Percentiles rank a stretch among this genome's conserved stretches.
These are phyloP conservation scores for Drosophila robusta DNA, from an alignment of 2,888 invertebrate genomes.

Conservation along the genomic window DNA sequence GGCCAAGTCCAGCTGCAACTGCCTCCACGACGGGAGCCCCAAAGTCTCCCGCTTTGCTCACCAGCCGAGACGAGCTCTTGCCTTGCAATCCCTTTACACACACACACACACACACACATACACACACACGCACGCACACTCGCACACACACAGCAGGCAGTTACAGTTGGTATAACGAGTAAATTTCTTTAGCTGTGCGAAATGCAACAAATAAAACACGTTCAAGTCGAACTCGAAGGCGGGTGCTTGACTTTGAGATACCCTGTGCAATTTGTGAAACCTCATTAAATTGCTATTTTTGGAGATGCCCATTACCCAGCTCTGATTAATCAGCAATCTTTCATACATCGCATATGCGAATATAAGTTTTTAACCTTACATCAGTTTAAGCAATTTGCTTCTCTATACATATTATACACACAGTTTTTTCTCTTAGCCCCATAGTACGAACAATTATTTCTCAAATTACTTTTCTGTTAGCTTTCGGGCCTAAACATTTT, in stretches of 20 bases:
- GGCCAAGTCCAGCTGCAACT: slow-evolving; percentile 25
- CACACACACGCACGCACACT: slow-evolving; percentile 25
- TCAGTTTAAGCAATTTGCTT: too few relatives aligned
- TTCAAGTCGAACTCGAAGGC: background rate
- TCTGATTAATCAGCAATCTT: too few relatives aligned
- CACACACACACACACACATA: background rate
- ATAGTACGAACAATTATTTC: too few relatives aligned
- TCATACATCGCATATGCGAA: too few relatives aligned
- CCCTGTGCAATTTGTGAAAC: slow-evolving; percentile 8
- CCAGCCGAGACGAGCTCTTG: slow-evolving; percentile 21
- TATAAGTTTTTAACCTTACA: too few relatives aligned
- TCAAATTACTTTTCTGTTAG: too few relatives aligned
- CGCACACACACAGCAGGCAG: slow-evolving; percentile 15
- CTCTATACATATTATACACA: too few relatives aligned
- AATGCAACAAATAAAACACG: slow-evolving; percentile 59
- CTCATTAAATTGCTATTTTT: too few relatives aligned
- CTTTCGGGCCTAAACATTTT: too few relatives aligned
- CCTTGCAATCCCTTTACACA: slow-evolving; percentile 9
- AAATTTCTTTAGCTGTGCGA: slow-evolving; percentile 50
- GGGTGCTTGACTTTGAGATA: slow-evolving; percentile 13
- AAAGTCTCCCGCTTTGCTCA: background rate
- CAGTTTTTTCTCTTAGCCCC: too few relatives aligned
- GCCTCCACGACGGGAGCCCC: background rate
- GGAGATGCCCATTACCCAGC: too few relatives aligned
- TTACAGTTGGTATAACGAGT: slow-evolving; percentile 56